Evolutionary conservation across 2,113 vertebrate genomes (phyloP), one percentile per base, ranked within the genome.

Genomic region (Gnathonemus echidnorhynchus): DNA sequence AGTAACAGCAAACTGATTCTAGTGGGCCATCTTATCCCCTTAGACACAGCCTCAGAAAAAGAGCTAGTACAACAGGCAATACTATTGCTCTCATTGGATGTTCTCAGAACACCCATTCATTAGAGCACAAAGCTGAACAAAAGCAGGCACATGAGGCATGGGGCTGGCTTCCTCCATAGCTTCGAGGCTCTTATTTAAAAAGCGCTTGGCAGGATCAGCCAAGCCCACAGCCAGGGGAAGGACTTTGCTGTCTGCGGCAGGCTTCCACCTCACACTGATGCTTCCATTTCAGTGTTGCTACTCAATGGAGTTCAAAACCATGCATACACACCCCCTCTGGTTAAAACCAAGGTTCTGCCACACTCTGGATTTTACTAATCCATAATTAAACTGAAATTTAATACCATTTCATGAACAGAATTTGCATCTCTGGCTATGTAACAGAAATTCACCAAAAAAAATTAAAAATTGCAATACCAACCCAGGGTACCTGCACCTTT

Each of bases 401-500:
- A 70, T 31, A 27, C 62, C n/a, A 27, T 66, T 27, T 66, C 58
- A 70, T 70, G 62, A 70, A 70, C n/a, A 70, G 10, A 70, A 31
- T 31, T 70, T 3, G 62, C 62, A 70, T 70, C 10, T 13, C 3
- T 70, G 62, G 62, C 3, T 9, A 70, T 70, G n/a, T 31, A 70
- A 70, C n/a, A 70, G 7, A 9, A 77, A 77, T 77, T 31, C 35
- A 77, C 52, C 52, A 19, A 53, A 53, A 19, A 11, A 49, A 19
- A 19, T 0, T 7, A 5, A 13, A 70, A 11, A 56, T 21, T 31
- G 9, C 74, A 77, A 19, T 77, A 70, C 56, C 21, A 91, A 92
- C 93, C 89, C 83, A 91, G 89, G 89, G 89, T 91, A 93, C 90
- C 91, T 92, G 89, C 87, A 92, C 90, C 89, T 35, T 90, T 92